A percentile compares a stretch with the other conserved stretches of the same genome.
Evolutionary conservation across 2,888 invertebrate genomes (phyloP).

Genomic region (Drosophila hamatofila): DNA sequence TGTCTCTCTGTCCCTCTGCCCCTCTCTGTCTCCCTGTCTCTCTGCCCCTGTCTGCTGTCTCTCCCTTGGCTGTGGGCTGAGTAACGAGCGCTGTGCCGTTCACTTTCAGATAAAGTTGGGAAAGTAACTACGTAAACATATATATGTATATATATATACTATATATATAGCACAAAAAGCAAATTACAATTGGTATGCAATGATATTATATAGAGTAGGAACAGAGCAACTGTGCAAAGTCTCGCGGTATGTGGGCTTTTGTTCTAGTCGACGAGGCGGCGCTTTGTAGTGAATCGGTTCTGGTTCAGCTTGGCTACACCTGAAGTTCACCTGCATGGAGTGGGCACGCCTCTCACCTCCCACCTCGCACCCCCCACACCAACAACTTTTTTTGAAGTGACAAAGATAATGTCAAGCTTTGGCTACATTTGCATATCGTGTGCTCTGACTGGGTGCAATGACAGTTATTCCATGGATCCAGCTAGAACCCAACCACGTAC

Average conservation of each 20-base stretch:
- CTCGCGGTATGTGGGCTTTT: slow-evolving; percentile 59
- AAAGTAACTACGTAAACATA: slow-evolving; percentile 66
- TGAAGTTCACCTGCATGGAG: slow-evolving; percentile 39
- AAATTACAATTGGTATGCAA: slow-evolving; percentile 79
- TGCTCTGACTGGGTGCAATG: slow-evolving; percentile 39
- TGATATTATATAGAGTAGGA: slow-evolving; percentile 58
- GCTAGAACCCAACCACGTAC: slow-evolving; percentile 53
- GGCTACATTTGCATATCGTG: slow-evolving; percentile 68
- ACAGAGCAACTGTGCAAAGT: slow-evolving; percentile 49
- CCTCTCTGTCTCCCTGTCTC: not conserved
- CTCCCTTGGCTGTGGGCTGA: slow-evolving; percentile 39
- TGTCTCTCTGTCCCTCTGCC: slow-evolving; percentile 7
- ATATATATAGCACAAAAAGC: slow-evolving; percentile 44
- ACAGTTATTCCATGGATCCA: slow-evolving; percentile 41
- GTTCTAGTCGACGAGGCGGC: slow-evolving; percentile 50
- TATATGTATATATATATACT: slow-evolving; percentile 1
- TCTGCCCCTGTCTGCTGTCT: slow-evolving; percentile 1
- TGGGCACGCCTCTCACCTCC: not conserved
- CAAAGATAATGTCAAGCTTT: slow-evolving; percentile 46
- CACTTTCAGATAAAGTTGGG: slow-evolving; percentile 78
- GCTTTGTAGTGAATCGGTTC: slow-evolving; percentile 50
- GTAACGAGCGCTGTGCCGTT: slow-evolving; percentile 66
- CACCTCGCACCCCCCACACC: not conserved
- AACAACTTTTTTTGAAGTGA: slow-evolving; percentile 3
- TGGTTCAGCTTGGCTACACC: slow-evolving; percentile 41